These are phyloP conservation scores for Leucophenga varia DNA, from an alignment of 1,140 invertebrate genomes.

Conservation along the genomic window DNA sequence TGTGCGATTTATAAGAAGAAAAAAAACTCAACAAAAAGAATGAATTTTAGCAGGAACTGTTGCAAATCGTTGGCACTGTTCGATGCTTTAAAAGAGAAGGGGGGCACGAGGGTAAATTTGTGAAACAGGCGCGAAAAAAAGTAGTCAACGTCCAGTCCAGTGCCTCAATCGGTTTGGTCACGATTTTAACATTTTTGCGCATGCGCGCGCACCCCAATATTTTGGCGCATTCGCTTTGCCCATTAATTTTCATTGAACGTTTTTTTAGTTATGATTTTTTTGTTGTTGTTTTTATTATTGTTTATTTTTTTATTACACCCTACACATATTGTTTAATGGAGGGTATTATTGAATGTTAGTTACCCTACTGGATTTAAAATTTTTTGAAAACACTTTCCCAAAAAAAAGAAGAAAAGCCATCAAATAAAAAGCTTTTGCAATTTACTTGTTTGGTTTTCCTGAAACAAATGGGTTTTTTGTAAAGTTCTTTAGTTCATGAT, in stretches of 20 bases:
- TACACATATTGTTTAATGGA: no score
- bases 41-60: conserved; percentile 42
- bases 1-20: no score
- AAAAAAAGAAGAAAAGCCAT: no score
- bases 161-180: conserved; percentile 33
- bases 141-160: neutral
- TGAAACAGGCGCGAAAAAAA: conserved; percentile 3
- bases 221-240: conserved; percentile 36
- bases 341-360: no score
- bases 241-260: conserved; percentile 54
- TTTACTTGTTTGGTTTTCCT: no score
- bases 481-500: no score
- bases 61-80: conserved; percentile 19
- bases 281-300: conserved; percentile 25
- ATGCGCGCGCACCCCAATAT: conserved; percentile 50
- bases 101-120: conserved; percentile 8
- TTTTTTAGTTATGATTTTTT: conserved; percentile 50
- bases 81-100: conserved; percentile 3
- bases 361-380: no score
- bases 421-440: no score
- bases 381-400: no score
- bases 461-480: no score
- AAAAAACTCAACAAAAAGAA: neutral
- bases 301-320: no score
- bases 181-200: conserved; percentile 54